phyloP scores from a whole-genome alignment of 30 jellyfish, hydroid and myxozoan species.

The Hydra vulgaris region DNA sequence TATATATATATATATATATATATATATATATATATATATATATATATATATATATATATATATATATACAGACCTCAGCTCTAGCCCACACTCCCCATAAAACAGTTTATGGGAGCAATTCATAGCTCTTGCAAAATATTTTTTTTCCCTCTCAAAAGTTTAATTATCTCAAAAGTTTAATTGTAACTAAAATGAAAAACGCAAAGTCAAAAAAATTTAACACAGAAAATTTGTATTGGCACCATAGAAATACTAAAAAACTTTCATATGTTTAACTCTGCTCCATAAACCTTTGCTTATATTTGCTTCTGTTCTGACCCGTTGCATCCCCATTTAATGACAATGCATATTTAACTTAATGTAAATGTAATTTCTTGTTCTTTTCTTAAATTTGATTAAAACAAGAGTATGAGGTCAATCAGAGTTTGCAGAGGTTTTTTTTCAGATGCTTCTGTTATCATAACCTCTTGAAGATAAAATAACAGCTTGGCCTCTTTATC shows the following conservation, averaged over 20 bases:
- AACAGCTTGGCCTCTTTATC: neutral
- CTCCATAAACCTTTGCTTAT: neutral
- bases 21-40: no score
- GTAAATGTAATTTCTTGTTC: no score
- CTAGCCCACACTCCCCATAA: no score
- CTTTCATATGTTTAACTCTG: neutral
- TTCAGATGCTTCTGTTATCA: neutral
- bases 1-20: no score
- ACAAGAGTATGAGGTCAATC: neutral
- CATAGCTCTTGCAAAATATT: no score
- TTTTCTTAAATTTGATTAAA: neutral
- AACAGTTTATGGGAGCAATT: no score
- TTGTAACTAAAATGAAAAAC: no score
- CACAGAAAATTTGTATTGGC: neutral
- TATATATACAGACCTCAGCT: no score
- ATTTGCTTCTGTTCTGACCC: neutral
- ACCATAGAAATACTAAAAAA: neutral
- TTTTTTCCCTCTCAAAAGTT: no score
- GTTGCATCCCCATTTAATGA: neutral
- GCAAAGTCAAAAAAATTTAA: no score
- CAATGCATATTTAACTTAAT: neutral
- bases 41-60: no score
- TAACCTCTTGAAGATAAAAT: neutral
- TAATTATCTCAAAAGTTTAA: no score
- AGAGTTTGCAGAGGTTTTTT: neutral